Percentiles rank a stretch among this genome's conserved stretches.
These are phyloP conservation scores for Gonioctena quinquepunctata DNA, from an alignment of 1,140 invertebrate genomes.

Conservation along the genomic window DNA sequence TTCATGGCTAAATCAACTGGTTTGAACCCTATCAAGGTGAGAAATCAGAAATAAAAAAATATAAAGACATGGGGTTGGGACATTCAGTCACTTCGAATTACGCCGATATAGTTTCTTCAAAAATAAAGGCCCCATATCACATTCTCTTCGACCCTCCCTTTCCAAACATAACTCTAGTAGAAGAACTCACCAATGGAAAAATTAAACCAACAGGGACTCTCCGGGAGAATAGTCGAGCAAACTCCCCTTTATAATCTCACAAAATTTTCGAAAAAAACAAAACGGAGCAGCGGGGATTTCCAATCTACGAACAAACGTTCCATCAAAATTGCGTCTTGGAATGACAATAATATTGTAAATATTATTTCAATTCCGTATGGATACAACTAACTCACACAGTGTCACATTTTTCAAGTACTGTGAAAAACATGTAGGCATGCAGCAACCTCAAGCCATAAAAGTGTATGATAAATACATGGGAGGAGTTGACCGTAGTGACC, in stretches of 20 bases:
- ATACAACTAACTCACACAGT: constrained; percentile 29
- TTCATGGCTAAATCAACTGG: too few relatives aligned
- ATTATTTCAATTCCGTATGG: constrained; percentile 23
- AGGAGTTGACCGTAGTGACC: constrained; percentile 42
- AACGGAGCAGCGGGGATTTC: constrained; percentile 22
- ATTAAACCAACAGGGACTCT: constrained; percentile 28
- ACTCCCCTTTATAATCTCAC: neutral
- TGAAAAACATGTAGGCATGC: constrained; percentile 36
- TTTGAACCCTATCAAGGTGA: too few relatives aligned
- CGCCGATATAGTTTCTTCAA: constrained; percentile 21
- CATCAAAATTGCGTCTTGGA: constrained; percentile 31
- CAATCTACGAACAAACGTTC: constrained; percentile 18
- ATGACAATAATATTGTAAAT: constrained; percentile 33
- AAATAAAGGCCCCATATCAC: neutral
- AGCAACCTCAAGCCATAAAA: constrained; percentile 39
- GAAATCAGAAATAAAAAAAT: too few relatives aligned
- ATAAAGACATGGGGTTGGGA: constrained; percentile 34
- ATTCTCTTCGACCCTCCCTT: constrained; percentile 35
- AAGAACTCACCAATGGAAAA: constrained; percentile 21
- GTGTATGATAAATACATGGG: constrained; percentile 42
- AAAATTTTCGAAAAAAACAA: constrained; percentile 14
- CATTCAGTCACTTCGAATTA: constrained; percentile 32
- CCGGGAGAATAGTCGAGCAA: constrained; percentile 22
- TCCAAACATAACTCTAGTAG: constrained; percentile 24
- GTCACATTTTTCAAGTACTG: constrained; percentile 30